Evolutionary conservation across 1,140 invertebrate species (phyloP).

Genomic region (Piezodorus guildinii): DNA sequence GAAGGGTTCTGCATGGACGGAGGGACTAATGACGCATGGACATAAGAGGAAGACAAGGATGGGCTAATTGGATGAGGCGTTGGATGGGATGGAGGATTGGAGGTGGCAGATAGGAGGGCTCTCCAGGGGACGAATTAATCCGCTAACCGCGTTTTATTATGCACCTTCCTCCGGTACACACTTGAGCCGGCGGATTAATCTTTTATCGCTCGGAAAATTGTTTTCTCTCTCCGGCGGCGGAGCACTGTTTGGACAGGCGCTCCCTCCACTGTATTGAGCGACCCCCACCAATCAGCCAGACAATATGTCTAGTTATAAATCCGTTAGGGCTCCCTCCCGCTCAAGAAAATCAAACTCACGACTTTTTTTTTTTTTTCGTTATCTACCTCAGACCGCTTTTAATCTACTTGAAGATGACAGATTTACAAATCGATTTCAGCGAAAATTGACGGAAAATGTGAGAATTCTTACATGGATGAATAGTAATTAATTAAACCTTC

Average conservation of each 20-base stretch:
- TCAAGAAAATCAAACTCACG: too few relatives aligned
- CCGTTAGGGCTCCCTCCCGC: too few relatives aligned
- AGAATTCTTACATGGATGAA: too few relatives aligned
- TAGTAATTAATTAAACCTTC: too few relatives aligned
- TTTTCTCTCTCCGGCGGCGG: not conserved
- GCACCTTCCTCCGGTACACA: not conserved
- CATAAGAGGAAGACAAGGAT: too few relatives aligned
- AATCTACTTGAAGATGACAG: conserved; percentile 4
- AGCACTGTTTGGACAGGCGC: not conserved
- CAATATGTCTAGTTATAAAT: conserved; percentile 3
- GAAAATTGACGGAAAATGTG: too few relatives aligned
- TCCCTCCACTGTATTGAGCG: not conserved
- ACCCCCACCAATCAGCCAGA: not conserved
- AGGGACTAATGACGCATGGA: too few relatives aligned
- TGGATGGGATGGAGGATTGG: conserved; percentile 1
- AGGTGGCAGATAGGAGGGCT: not conserved
- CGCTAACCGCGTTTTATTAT: conserved; percentile 13
- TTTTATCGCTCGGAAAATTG: conserved; percentile 13
- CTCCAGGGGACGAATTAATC: conserved; percentile 5
- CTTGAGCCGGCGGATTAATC: not conserved
- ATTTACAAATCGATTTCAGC: too few relatives aligned
- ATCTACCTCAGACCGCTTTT: conserved; percentile 6
- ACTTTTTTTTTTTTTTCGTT: not conserved
- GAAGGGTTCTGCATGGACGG: too few relatives aligned
- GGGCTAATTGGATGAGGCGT: not conserved